Evolutionary conservation across 1,140 invertebrate species (phyloP), one percentile per base, ranked within the genome.

Genomic region (Orchesella cincta): DNA sequence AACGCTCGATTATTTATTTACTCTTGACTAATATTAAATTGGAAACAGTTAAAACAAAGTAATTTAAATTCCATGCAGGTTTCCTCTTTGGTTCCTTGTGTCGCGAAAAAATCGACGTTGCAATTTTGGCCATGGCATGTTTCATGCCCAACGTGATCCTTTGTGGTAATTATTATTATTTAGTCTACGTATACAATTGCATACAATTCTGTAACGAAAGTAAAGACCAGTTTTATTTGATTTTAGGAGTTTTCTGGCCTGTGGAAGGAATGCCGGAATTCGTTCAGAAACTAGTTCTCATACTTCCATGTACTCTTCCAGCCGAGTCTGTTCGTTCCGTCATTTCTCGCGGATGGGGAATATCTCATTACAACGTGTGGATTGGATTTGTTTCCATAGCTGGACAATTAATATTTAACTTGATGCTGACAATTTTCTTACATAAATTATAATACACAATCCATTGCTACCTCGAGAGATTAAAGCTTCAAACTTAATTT

Each of bases 301-400:
- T 91, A 81, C 88, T 98, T 54, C 96, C 96, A 0, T 86, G 97
- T 57, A 98, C 95, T 0, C 89, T 96, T 83, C 93, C 94, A 16
- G 95, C 94, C n/a, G 94, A 95, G 52, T 91, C 94, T 0, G 87
- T 98, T 74, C 88, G 96, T 73, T 92, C 93, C 23, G 92, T 98
- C 83, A 87, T 98, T 29, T 94, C 94, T 0, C 88, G 94, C 81
- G 95, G 95, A 16, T 74, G 73, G 73, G 5, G 23, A 8, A 8
- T 74, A 5, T 64, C 73, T 0, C 77, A 78, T 75, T 31, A 57
- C 36, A 35, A 46, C 28, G 77, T 78, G 12, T 78, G 77, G 77
- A 73, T 64, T 0, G 77, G 77, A 29, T 78, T 52, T 39, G 35
- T 75, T 36, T 26, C 64, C 18, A 52, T 62, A 1, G 3, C 62